Evolutionary conservation across 35 echinoderm and acorn worm genomes (phyloP).

Genomic region (Apostichopus japonicus): DNA sequence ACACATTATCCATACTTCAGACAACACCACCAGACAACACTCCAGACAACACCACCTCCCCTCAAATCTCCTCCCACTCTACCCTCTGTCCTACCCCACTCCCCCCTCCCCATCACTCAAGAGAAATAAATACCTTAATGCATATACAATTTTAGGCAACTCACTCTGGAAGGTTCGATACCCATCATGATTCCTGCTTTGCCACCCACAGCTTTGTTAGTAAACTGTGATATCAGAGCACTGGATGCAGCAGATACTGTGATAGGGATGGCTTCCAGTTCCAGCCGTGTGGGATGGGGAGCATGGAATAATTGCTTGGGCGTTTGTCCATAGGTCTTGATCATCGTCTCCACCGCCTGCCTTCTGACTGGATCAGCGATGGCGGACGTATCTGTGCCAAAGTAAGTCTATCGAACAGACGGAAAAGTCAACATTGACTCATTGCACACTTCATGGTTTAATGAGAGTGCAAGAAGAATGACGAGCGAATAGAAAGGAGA

Average conservation of each 20-base stretch:
- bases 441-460: neutral
- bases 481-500: neutral
- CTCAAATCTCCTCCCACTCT: too few relatives aligned
- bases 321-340: slow-evolving; percentile 99
- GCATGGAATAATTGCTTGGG: slow-evolving; percentile 89
- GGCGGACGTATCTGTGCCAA: slow-evolving; percentile 79
- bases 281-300: slow-evolving; percentile 65
- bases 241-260: slow-evolving; percentile 36
- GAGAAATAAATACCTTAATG: too few relatives aligned
- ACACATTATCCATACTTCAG: too few relatives aligned
- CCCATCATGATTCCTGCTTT: slow-evolving; percentile 9
- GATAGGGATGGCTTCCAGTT: slow-evolving; percentile 47
- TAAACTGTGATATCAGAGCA: slow-evolving; percentile 52
- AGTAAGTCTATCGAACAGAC: slow-evolving; percentile 81
- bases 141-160: neutral
- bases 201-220: slow-evolving; percentile 24
- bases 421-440: neutral
- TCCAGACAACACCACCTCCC: too few relatives aligned
- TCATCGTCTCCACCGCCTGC: slow-evolving; percentile 97
- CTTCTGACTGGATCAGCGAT: slow-evolving; percentile 79
- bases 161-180: slow-evolving; percentile 60
- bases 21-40: too few relatives aligned
- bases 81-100: too few relatives aligned
- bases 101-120: too few relatives aligned
- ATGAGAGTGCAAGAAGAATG: neutral